These are phyloP conservation scores for Pedionomus torquatus DNA, from an alignment of 2,113 vertebrate species.

Conservation along the genomic window DNA sequence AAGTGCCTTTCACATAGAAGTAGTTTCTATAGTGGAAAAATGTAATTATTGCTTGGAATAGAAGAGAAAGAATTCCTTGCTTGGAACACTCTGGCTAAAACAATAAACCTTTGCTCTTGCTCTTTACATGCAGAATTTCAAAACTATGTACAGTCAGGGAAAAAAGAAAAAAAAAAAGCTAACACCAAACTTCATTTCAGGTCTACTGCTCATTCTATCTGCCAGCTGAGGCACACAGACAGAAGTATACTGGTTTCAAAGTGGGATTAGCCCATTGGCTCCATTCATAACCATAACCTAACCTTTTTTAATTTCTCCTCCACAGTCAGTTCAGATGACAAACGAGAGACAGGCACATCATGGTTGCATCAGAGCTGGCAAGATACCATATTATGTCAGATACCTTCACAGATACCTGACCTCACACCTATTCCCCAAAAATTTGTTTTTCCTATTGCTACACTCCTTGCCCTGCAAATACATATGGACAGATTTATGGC, in stretches of 20 bases:
- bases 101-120: background rate
- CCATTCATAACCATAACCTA: background rate
- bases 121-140: background rate
- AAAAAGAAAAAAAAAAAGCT: background rate
- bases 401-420: background rate
- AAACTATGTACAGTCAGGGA: background rate
- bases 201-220: background rate
- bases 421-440: background rate
- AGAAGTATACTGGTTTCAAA: background rate
- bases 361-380: background rate
- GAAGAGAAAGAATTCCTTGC: background rate
- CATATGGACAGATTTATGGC: background rate
- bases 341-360: background rate
- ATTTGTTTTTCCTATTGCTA: background rate
- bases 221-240: background rate
- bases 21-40: background rate
- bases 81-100: background rate
- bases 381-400: too few species aligned
- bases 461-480: background rate
- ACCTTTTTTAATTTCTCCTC: background rate
- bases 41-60: background rate
- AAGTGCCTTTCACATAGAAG: background rate
- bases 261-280: background rate
- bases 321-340: background rate
- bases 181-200: background rate